phyloP scores from a whole-genome alignment of 2,888 invertebrate species.

The Ochlodes sylvanus region DNA sequence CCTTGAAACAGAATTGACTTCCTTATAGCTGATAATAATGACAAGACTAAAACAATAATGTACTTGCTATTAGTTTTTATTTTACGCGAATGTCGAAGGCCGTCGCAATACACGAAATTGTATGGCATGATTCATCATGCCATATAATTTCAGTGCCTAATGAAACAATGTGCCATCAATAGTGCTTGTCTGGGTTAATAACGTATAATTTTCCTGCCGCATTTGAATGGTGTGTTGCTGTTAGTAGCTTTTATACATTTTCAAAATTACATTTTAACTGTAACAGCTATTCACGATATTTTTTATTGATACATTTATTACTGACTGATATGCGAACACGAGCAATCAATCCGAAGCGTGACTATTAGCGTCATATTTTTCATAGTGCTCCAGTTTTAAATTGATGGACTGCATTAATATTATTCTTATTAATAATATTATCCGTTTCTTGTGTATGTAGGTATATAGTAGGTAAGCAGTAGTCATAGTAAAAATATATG shows the following conservation, averaged over 20 bases:
- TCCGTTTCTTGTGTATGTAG: too few species aligned
- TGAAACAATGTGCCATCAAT: constrained; percentile 77
- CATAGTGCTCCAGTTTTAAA: too few species aligned
- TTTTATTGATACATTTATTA: too few species aligned
- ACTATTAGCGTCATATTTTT: too few species aligned
- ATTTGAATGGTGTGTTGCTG: too few species aligned
- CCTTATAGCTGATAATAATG: constrained; percentile 78
- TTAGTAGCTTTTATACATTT: too few species aligned
- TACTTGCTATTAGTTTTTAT: constrained; percentile 79
- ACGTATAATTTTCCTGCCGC: neutral
- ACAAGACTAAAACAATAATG: constrained; percentile 80
- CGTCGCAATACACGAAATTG: constrained; percentile 80
- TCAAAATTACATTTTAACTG: constrained; percentile 51
- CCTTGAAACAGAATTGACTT: constrained; percentile 80
- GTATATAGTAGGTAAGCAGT: too few species aligned
- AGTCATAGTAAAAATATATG: too few species aligned
- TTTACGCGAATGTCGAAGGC: constrained; percentile 75
- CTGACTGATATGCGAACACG: too few species aligned
- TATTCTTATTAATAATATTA: too few species aligned
- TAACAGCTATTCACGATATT: constrained; percentile 47
- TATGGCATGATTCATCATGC: constrained; percentile 76
- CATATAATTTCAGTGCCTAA: constrained; percentile 78
- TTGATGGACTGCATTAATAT: too few species aligned
- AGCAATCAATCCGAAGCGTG: too few species aligned
- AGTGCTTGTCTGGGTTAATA: constrained; percentile 68